Percentiles rank a stretch among this genome's conserved stretches.
Conservation (phyloP, 2,888 invertebrate species). For the Calameuta filiformis region DNA sequence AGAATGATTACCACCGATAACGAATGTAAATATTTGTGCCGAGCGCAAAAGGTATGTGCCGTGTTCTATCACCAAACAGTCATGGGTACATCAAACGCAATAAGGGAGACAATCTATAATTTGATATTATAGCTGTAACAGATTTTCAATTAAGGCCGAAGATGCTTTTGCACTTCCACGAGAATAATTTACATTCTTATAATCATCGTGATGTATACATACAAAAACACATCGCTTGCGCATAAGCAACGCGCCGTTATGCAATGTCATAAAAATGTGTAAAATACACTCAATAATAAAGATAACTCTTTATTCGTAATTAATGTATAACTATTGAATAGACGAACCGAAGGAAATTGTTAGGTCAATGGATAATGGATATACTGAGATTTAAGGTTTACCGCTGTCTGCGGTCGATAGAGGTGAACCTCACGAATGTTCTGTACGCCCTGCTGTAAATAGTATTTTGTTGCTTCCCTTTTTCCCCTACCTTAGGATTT, state of each 20-base stretch:
- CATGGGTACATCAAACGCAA: background rate
- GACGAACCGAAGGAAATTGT: no score
- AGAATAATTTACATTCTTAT: background rate
- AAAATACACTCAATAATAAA: background rate
- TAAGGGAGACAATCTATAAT: background rate
- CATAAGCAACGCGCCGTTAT: background rate
- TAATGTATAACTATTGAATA: background rate
- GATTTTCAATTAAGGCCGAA: background rate
- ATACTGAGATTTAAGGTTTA: background rate
- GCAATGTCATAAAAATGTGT: background rate
- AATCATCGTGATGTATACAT: background rate
- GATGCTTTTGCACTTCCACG: background rate
- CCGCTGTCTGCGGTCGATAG: background rate
- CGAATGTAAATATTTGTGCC: no score
- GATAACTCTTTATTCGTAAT: background rate
- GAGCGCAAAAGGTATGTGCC: no score
- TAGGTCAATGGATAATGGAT: background rate
- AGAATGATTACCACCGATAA: no score
- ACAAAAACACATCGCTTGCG: background rate
- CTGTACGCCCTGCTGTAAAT: conserved; percentile 41
- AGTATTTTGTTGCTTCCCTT: conserved; percentile 36
- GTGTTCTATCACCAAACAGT: no score
- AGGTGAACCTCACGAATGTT: background rate
- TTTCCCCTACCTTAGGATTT: conserved; percentile 27
- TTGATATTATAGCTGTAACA: background rate